Evolutionary conservation across 2,113 vertebrate genomes (phyloP), one percentile per base, ranked within the genome.

Genomic region (Misgurnus mizolepis): DNA sequence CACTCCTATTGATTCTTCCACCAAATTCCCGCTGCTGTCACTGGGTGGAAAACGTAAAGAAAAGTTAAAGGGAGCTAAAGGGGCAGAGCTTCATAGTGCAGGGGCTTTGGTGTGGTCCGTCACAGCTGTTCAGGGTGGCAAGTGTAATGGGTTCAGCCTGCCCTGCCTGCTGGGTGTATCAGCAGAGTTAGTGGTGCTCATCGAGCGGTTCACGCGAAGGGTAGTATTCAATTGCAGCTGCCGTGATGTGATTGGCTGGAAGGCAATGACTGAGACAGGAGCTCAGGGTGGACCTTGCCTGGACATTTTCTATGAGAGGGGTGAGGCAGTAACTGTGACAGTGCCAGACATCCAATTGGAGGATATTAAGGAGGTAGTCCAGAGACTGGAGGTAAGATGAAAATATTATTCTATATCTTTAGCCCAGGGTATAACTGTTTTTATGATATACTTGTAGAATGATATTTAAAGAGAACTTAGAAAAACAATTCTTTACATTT

Each of bases 171-270:
- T 97, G 49, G 95, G 94, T 5, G 91, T 97, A 79, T 96, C 95
- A 0, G 94, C 94, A 0, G 95, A 96, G 83, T 94, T 93, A 0
- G 91, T 96, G 85, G 95, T 97, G 84, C 92, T 97, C 43, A 94
- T 96, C 4, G 92, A 94, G 39, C 91, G 94, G 12, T 91, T 83
- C 47, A 90, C 92, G 0, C 93, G 94, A 69, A 87, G 89, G 4
- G 95, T 97, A 11, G 90, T 95, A 71, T 96, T 96, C 43, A 96
- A 96, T 88, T 96, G 95, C 75, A 93, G 94, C 78, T 96, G 95
- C 84, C 92, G 95, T 0, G 96, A 97, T 8, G 94, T 97, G 75
- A 92, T 97, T 56, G 96, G 95, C 56, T 97, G 95, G 96, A 97
- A 95, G 79, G 94, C 89, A 11, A 90, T 49, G 89, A 92, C 81